Conservation (phyloP, 2,113 vertebrate species). For the Hippocampus barbouri region DNA sequence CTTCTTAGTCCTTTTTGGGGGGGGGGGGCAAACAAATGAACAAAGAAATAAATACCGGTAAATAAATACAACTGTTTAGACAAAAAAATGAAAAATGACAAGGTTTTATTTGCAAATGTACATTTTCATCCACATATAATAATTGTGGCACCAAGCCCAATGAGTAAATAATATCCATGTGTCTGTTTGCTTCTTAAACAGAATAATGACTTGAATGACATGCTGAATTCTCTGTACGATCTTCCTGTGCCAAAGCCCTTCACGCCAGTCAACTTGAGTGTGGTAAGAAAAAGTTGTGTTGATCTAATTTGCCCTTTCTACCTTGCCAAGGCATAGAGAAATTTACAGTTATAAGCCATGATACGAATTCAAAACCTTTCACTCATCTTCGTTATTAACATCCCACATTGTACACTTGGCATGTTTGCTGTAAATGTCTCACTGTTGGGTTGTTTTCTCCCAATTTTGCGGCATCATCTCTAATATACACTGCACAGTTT, state of each 20-base stretch:
- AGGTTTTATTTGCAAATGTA: background rate
- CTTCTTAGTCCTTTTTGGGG: too few species aligned
- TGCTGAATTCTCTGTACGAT: conserved; percentile 85
- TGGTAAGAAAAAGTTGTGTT: conserved; percentile 78
- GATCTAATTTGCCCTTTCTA: conserved; percentile 27
- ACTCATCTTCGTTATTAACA: background rate
- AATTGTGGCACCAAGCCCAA: conserved; percentile 31
- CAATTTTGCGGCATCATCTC: too few species aligned
- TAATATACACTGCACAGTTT: too few species aligned
- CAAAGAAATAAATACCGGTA: too few species aligned
- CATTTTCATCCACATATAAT: background rate
- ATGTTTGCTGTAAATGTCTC: too few species aligned
- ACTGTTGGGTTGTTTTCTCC: too few species aligned
- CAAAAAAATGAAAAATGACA: background rate
- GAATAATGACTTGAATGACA: conserved; percentile 91
- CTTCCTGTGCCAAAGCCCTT: conserved; percentile 90
- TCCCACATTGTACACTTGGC: background rate
- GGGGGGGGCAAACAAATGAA: too few species aligned
- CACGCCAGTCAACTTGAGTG: conserved; percentile 86
- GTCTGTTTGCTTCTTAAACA: conserved; percentile 51
- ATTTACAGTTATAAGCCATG: too few species aligned
- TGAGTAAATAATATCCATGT: conserved; percentile 31
- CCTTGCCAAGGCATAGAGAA: background rate
- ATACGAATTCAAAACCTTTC: background rate
- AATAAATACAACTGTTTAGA: background rate